phyloP scores from a whole-genome alignment of 2,888 invertebrate genomes.

The Sympetrum striolatum region DNA sequence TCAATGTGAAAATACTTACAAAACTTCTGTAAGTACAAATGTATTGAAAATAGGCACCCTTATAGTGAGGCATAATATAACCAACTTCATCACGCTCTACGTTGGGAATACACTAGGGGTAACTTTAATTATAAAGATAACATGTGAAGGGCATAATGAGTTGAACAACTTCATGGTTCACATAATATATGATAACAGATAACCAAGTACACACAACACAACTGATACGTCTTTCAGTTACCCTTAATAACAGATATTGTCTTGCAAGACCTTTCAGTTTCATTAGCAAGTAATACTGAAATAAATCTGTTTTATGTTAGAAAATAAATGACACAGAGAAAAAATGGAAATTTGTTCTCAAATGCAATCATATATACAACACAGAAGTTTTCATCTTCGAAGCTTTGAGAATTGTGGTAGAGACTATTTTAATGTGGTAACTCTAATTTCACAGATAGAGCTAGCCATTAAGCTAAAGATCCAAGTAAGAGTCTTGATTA shows the following conservation, averaged over 20 bases:
- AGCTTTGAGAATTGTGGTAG: not conserved
- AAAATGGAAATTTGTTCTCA: not conserved
- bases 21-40: slow-evolving; percentile 33
- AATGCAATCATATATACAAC: not conserved
- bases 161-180: not conserved
- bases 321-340: not conserved
- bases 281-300: not conserved
- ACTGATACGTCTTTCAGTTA: not conserved
- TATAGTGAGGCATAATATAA: not conserved
- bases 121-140: not conserved
- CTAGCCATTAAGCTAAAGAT: too few species aligned
- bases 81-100: not conserved
- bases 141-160: not conserved
- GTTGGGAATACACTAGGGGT: slow-evolving; percentile 2
- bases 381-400: not conserved
- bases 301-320: not conserved
- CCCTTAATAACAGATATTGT: not conserved
- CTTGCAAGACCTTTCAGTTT: not conserved
- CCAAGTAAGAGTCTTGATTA: too few species aligned
- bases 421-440: not conserved
- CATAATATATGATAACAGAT: not conserved
- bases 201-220: not conserved
- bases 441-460: not conserved
- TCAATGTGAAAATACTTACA: slow-evolving; percentile 13
- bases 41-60: slow-evolving; percentile 4